Evolutionary conservation across 1,140 invertebrate species (phyloP).

Genomic region (Neodiprion pinetum): DNA sequence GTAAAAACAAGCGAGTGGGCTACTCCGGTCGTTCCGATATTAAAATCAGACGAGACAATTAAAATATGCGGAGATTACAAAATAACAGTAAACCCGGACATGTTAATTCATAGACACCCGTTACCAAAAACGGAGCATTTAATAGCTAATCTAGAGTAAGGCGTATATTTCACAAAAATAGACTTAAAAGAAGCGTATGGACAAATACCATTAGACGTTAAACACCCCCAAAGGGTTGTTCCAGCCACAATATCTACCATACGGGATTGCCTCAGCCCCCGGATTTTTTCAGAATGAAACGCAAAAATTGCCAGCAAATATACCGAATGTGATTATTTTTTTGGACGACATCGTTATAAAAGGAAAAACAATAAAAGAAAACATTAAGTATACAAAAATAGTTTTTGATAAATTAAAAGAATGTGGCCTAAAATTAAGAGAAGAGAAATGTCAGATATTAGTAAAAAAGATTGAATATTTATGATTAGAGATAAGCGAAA

Average conservation of each 20-base stretch:
- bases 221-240: slow-evolving; percentile 39
- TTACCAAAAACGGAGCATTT: slow-evolving; percentile 58
- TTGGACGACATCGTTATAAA: slow-evolving; percentile 47
- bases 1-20: slow-evolving; percentile 50
- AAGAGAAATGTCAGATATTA: slow-evolving; percentile 42
- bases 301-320: slow-evolving; percentile 2
- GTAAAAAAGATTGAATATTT: slow-evolving; percentile 37
- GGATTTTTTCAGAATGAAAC: slow-evolving; percentile 43
- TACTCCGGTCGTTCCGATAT: slow-evolving; percentile 57
- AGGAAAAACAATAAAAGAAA: slow-evolving; percentile 32
- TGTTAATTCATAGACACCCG: slow-evolving; percentile 52
- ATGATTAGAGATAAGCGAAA: slow-evolving; percentile 35
- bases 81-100: slow-evolving; percentile 44
- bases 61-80: slow-evolving; percentile 59
- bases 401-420: slow-evolving; percentile 8
- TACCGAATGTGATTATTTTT: slow-evolving; percentile 33
- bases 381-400: slow-evolving; percentile 26
- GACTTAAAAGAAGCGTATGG: slow-evolving; percentile 57
- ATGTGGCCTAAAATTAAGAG: slow-evolving; percentile 16
- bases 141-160: slow-evolving; percentile 45
- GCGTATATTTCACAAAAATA: slow-evolving; percentile 38
- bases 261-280: slow-evolving; percentile 34
- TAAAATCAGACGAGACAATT: slow-evolving; percentile 53
- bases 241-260: slow-evolving; percentile 12
- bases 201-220: slow-evolving; percentile 56